Conservation (phyloP, 2,797 vertebrate genomes). For the Labeo calbasu region DNA sequence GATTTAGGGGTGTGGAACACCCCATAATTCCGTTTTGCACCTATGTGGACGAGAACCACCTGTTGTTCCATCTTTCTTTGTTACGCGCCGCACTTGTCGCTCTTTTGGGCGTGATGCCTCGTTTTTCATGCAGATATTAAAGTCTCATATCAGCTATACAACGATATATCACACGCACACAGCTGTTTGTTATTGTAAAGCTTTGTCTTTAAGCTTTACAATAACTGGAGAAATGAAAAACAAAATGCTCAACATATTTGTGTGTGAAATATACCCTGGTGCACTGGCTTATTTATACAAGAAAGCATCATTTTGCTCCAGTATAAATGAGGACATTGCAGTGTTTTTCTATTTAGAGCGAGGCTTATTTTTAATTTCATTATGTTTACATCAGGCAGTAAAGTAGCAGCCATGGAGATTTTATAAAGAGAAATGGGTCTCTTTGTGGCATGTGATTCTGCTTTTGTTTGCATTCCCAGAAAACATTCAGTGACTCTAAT, state of each 20-base stretch:
- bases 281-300: slow-evolving; percentile 17
- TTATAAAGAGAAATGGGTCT: slow-evolving; percentile 40
- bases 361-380: slow-evolving; percentile 30
- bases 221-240: slow-evolving; percentile 30
- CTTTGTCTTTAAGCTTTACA: background rate
- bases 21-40: background rate
- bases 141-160: background rate
- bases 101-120: slow-evolving; percentile 47
- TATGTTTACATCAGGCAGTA: slow-evolving; percentile 41
- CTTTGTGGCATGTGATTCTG: slow-evolving; percentile 26
- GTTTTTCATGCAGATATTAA: slow-evolving; percentile 11
- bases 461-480: slow-evolving; percentile 36
- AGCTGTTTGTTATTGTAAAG: background rate
- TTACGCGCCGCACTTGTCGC: slow-evolving; percentile 58
- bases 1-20: background rate
- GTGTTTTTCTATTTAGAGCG: slow-evolving; percentile 24
- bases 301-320: slow-evolving; percentile 2
- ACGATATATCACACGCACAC: background rate
- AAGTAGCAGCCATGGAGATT: slow-evolving; percentile 5
- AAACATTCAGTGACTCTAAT: slow-evolving; percentile 23
- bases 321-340: background rate
- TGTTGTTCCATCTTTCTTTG: slow-evolving; percentile 74
- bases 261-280: slow-evolving; percentile 12
- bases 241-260: background rate
- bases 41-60: slow-evolving; percentile 65